A percentile compares a stretch with the other conserved stretches of the same genome.
These are phyloP conservation scores for Phyllostomus discolor DNA, from an alignment of 2,113 vertebrate genomes.

Conservation along the genomic window DNA sequence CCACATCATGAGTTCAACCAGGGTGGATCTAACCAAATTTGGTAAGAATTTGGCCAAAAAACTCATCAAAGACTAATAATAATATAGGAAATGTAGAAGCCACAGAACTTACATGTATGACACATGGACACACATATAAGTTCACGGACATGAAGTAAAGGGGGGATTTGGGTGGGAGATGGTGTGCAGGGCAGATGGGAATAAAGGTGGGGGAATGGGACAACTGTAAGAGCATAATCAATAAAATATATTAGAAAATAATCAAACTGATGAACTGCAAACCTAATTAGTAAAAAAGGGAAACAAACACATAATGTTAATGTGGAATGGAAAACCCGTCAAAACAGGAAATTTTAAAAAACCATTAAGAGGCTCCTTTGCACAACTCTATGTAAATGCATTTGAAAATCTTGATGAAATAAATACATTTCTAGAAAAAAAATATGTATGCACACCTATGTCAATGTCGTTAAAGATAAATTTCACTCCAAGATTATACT, in stretches of 20 bases:
- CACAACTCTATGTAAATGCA: background rate
- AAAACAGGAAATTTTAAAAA: background rate
- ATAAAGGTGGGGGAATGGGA: too few relatives aligned
- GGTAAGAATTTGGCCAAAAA: background rate
- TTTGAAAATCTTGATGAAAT: constrained; percentile 16
- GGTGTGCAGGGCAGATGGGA: too few relatives aligned
- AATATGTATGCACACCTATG: background rate
- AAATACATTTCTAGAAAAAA: constrained; percentile 20
- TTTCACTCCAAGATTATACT: background rate
- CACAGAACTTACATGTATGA: too few relatives aligned
- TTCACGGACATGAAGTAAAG: too few relatives aligned
- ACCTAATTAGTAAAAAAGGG: background rate
- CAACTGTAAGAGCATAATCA: too few relatives aligned
- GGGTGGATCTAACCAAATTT: background rate
- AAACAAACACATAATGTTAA: background rate
- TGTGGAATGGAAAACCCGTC: background rate
- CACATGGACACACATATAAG: too few relatives aligned
- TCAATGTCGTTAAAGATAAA: background rate
- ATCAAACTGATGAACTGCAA: background rate
- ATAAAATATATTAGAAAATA: background rate
- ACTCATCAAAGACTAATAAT: background rate
- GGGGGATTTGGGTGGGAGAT: too few relatives aligned
- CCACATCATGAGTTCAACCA: background rate
- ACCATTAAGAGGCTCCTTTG: background rate
- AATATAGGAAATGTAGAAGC: too few relatives aligned